These are phyloP conservation scores for Hippocampus comes DNA, from an alignment of 2,113 vertebrate genomes.

Conservation along the genomic window DNA sequence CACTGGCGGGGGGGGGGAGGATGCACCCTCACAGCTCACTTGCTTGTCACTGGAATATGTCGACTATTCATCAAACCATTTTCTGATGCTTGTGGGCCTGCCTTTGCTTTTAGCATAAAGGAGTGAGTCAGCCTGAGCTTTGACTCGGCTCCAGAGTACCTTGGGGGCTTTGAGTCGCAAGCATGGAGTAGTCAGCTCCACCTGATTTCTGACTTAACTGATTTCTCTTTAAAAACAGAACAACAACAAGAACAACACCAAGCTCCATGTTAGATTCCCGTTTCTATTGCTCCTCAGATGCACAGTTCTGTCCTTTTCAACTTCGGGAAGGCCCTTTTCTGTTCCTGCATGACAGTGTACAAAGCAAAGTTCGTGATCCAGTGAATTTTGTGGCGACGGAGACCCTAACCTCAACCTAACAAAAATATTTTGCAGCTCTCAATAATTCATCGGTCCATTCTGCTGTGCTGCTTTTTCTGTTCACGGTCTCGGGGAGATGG, in stretches of 20 bases:
- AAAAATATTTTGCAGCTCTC: background rate
- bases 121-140: constrained; percentile 25
- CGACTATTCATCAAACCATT: constrained; percentile 73
- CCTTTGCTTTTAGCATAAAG: constrained; percentile 43
- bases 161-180: constrained; percentile 17
- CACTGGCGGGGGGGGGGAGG: constrained; percentile 36
- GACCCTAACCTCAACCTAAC: background rate
- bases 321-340: no score
- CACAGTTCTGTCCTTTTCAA: background rate
- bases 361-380: background rate
- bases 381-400: no score
- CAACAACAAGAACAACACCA: background rate
- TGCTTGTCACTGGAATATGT: constrained; percentile 73
- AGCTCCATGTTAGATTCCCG: background rate
- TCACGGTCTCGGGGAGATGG: background rate
- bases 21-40: constrained; percentile 66
- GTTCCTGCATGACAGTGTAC: background rate
- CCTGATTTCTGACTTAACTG: constrained; percentile 1
- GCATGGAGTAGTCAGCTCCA: constrained; percentile 6
- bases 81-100: constrained; percentile 55
- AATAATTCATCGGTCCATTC: background rate
- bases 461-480: background rate
- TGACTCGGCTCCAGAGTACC: constrained; percentile 24
- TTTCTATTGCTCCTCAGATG: background rate
- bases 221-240: background rate